Percentiles rank a stretch among this genome's conserved stretches.
Conservation (phyloP, 2,113 vertebrate genomes). For the Colius striatus region DNA sequence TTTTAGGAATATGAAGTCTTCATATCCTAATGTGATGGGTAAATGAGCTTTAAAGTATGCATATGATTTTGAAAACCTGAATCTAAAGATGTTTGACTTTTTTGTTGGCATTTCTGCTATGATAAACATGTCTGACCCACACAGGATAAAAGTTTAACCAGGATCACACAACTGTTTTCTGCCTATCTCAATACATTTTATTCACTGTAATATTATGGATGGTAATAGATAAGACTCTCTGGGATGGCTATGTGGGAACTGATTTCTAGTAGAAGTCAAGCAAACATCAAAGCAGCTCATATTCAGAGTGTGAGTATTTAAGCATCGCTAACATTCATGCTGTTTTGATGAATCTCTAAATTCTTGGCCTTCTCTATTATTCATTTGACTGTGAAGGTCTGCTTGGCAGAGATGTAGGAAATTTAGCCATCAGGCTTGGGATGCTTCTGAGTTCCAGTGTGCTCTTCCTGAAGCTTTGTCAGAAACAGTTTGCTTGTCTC, state of each 20-base stretch:
- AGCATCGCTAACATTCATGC: neutral
- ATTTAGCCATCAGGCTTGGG: conserved; percentile 29
- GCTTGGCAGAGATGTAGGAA: conserved; percentile 13
- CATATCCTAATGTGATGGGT: neutral
- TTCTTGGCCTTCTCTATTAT: neutral
- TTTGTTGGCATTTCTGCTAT: neutral
- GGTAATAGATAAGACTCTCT: neutral
- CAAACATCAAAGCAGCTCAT: neutral
- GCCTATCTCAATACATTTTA: neutral
- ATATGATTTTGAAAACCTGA: neutral
- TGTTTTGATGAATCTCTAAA: neutral
- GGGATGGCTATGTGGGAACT: neutral
- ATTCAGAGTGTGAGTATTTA: neutral
- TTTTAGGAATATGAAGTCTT: neutral
- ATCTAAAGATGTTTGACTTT: neutral
- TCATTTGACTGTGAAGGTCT: conserved; percentile 47
- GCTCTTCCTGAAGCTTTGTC: conserved; percentile 42
- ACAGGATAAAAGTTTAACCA: neutral
- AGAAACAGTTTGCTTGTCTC: conserved; percentile 1
- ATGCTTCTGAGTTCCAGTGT: neutral
- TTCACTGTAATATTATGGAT: neutral
- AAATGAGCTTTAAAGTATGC: neutral
- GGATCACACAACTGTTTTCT: rapidly evolving
- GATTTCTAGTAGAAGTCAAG: neutral
- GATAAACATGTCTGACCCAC: neutral